phyloP scores from a whole-genome alignment of 2,797 vertebrate genomes.

The Odontamblyopus rebecca region DNA sequence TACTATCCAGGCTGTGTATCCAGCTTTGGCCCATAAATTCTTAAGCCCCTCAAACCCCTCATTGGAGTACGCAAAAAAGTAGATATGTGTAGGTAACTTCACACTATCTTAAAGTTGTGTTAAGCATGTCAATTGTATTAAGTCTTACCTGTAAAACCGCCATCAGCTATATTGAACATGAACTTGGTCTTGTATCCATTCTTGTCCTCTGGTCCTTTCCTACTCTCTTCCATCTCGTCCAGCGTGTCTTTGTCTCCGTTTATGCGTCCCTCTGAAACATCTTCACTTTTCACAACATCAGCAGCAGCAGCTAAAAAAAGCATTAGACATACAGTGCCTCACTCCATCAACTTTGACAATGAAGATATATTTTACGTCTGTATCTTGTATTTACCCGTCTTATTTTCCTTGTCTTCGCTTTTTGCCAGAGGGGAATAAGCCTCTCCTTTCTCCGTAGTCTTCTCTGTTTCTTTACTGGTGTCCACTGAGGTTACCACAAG shows the following conservation, averaged over 20 bases:
- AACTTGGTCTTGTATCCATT: conserved; percentile 86
- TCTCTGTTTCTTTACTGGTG: conserved; percentile 77
- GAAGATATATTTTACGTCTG: conserved; percentile 4
- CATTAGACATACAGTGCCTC: background rate
- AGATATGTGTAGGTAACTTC: background rate
- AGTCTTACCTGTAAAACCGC: conserved; percentile 92
- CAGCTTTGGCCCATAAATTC: background rate
- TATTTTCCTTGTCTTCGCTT: conserved; percentile 82
- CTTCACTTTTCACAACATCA: conserved; percentile 83
- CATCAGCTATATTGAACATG: conserved; percentile 99
- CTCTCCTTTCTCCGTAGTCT: conserved; percentile 79
- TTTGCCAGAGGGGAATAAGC: conserved; percentile 67
- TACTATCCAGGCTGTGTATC: background rate
- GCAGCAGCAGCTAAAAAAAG: conserved; percentile 46
- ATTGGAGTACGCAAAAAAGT: background rate
- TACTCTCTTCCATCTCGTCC: conserved; percentile 84
- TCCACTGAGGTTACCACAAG: conserved; percentile 72
- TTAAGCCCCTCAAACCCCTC: background rate
- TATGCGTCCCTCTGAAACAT: conserved; percentile 79
- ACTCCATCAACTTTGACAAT: background rate
- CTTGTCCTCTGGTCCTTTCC: conserved; percentile 83
- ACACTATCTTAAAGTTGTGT: background rate
- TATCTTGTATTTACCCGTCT: conserved; percentile 76
- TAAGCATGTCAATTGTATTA: background rate
- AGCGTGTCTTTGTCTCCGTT: conserved; percentile 86